These are phyloP conservation scores for Drosophila macrothrix DNA, from an alignment of 2,888 invertebrate species.

Conservation along the genomic window DNA sequence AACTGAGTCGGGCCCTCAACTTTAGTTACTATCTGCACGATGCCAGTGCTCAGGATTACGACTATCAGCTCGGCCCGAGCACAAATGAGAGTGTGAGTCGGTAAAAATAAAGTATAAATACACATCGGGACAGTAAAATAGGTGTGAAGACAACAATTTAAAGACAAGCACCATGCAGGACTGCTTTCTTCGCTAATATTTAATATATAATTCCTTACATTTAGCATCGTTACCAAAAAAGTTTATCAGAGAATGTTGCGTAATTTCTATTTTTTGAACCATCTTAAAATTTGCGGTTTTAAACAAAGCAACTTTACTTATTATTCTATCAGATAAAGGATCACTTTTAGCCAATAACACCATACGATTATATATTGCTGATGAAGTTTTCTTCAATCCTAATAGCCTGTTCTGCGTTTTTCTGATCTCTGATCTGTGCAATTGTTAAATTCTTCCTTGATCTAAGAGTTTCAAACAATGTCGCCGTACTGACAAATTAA, in stretches of 20 bases:
- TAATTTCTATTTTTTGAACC: background rate
- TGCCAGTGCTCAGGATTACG: slow-evolving; percentile 55
- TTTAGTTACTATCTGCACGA: slow-evolving; percentile 87
- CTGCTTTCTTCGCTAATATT: background rate
- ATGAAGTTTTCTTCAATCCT: background rate
- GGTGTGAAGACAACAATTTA: background rate
- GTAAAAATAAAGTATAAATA: too few species aligned
- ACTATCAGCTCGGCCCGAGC: slow-evolving; percentile 27
- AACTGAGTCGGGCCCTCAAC: slow-evolving; percentile 91
- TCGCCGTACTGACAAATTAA: background rate
- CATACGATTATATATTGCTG: background rate
- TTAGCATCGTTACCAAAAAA: background rate
- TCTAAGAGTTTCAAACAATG: background rate
- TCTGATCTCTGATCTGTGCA: background rate
- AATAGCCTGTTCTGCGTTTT: background rate
- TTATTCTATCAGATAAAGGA: background rate
- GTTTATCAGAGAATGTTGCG: background rate
- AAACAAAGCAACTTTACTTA: too few species aligned
- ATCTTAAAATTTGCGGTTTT: background rate
- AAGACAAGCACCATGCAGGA: background rate
- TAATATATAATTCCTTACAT: background rate
- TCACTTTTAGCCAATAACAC: background rate
- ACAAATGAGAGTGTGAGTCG: slow-evolving; percentile 76
- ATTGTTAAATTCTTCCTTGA: background rate
- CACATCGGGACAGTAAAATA: background rate